phyloP scores from a whole-genome alignment of 2,797 vertebrate species.

The Acanthiza pusilla region DNA sequence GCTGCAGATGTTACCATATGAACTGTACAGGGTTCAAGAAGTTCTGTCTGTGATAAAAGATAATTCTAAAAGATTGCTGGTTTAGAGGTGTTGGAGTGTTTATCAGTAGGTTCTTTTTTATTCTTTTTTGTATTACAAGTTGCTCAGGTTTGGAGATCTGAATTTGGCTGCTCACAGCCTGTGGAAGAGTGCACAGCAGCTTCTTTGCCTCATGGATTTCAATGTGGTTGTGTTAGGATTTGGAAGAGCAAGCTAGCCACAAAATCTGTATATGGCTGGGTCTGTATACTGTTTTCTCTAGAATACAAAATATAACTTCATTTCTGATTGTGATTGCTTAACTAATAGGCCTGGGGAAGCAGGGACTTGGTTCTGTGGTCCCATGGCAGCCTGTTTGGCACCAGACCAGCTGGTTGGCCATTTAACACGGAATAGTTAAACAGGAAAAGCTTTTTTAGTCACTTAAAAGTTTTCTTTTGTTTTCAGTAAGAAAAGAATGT shows the following conservation, averaged over 20 bases:
- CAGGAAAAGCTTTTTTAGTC: not conserved
- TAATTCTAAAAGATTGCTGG: not conserved
- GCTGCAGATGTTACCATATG: not conserved
- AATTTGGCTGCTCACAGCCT: not conserved
- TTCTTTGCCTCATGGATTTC: not conserved
- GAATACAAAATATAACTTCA: not conserved
- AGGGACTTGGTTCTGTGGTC: not conserved
- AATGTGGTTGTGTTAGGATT: not conserved
- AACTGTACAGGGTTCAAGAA: not conserved
- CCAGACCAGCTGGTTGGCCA: not conserved
- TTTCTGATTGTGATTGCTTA: not conserved
- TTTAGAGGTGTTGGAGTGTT: not conserved
- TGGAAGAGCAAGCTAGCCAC: not conserved
- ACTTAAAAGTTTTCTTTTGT: not conserved
- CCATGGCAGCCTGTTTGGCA: not conserved
- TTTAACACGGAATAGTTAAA: not conserved
- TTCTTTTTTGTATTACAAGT: not conserved
- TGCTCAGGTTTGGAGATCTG: not conserved
- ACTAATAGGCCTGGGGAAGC: not conserved
- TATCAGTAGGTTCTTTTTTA: not conserved
- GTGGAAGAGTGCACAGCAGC: too few relatives aligned
- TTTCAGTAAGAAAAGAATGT: not conserved
- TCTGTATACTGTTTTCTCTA: not conserved
- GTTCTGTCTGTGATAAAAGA: not conserved
- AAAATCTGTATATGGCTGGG: not conserved